These are phyloP conservation scores for Tribolium freemani DNA, from an alignment of 2,888 invertebrate species.

Conservation along the genomic window DNA sequence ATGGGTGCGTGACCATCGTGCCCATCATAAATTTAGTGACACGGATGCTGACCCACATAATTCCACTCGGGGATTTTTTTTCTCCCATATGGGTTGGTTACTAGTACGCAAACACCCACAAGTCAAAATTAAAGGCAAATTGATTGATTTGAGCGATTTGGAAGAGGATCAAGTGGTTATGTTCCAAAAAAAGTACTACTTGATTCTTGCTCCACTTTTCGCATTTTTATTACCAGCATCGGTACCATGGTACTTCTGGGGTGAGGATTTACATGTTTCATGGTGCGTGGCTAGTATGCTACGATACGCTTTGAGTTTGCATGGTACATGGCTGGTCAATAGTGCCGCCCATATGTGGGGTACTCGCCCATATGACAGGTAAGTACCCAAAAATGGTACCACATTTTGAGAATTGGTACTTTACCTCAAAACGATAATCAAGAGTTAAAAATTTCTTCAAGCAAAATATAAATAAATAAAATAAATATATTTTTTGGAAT, in stretches of 20 bases:
- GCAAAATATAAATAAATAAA: too few relatives aligned
- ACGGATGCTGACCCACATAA: slow-evolving; percentile 90
- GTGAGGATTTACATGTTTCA: slow-evolving; percentile 76
- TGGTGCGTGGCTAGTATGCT: slow-evolving; percentile 74
- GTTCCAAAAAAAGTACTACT: slow-evolving; percentile 57
- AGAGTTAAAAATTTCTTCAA: too few relatives aligned
- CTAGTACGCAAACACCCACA: slow-evolving; percentile 61
- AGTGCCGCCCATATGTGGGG: slow-evolving; percentile 72
- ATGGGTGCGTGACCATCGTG: slow-evolving; percentile 87
- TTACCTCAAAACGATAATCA: too few relatives aligned
- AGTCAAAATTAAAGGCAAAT: slow-evolving; percentile 73
- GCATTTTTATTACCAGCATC: slow-evolving; percentile 73
- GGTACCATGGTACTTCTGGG: slow-evolving; percentile 77
- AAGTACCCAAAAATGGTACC: slow-evolving; percentile 56
- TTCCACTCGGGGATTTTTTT: slow-evolving; percentile 81
- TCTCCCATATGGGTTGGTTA: slow-evolving; percentile 90
- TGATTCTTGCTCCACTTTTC: slow-evolving; percentile 69
- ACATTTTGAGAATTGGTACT: too few relatives aligned
- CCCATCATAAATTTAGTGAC: slow-evolving; percentile 91
- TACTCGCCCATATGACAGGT: slow-evolving; percentile 66
- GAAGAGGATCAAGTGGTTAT: background rate
- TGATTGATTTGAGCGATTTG: slow-evolving; percentile 80
- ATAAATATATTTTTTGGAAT: too few relatives aligned
- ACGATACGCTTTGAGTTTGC: slow-evolving; percentile 70
- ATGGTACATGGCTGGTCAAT: slow-evolving; percentile 75